Evolutionary conservation across 1,140 invertebrate species (phyloP).

Genomic region (Hirudo medicinalis): DNA sequence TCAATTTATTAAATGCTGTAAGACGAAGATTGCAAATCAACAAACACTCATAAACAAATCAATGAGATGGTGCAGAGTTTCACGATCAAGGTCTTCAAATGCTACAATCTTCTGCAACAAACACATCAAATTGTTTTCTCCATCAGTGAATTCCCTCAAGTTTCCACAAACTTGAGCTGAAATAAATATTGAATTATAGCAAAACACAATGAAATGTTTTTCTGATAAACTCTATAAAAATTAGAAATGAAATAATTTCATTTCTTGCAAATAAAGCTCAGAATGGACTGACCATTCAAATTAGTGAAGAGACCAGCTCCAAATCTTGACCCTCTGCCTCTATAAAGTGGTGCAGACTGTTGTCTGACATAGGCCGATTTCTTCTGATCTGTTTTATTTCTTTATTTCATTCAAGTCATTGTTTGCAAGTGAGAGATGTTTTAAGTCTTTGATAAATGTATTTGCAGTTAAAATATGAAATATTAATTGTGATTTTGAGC

Average conservation of each 20-base stretch:
- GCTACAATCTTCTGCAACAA: constrained; percentile 62
- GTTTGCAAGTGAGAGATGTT: too few relatives aligned
- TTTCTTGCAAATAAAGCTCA: too few relatives aligned
- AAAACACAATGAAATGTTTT: neutral
- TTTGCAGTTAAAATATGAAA: too few relatives aligned
- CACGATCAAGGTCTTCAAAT: constrained; percentile 80
- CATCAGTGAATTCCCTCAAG: constrained; percentile 44
- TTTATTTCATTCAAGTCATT: too few relatives aligned
- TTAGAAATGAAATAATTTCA: too few relatives aligned
- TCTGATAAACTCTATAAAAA: too few relatives aligned
- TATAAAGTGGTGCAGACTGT: constrained; percentile 52
- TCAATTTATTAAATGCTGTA: too few relatives aligned
- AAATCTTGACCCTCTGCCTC: constrained; percentile 45
- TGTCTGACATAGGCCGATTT: constrained; percentile 29
- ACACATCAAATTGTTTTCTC: constrained; percentile 47
- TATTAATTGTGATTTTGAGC: too few relatives aligned
- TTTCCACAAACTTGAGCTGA: constrained; percentile 29
- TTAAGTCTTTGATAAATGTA: too few relatives aligned
- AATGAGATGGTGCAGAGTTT: constrained; percentile 87
- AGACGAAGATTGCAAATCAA: neutral
- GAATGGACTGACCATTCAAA: too few relatives aligned
- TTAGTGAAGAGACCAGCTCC: constrained; percentile 47
- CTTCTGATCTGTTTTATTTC: too few relatives aligned
- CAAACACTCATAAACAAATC: constrained; percentile 82
- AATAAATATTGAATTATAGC: neutral